Conservation (phyloP, 1,140 invertebrate genomes). For the Aphaenogaster floridana region DNA sequence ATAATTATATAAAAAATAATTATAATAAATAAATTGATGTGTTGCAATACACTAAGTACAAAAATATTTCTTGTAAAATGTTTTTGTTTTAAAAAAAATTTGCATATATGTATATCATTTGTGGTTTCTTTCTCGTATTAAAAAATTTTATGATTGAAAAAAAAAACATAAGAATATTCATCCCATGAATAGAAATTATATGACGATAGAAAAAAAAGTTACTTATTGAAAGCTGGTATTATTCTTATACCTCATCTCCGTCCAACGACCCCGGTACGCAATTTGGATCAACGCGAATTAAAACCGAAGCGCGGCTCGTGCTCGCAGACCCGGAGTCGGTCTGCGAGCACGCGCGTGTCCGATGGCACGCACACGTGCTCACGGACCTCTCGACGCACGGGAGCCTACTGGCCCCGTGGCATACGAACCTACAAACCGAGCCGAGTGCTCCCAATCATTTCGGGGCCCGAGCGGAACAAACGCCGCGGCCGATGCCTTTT, state of each 20-base stretch:
- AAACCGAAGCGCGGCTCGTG: slow-evolving; percentile 41
- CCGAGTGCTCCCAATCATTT: slow-evolving; percentile 64
- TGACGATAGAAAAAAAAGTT: neutral
- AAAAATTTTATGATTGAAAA: neutral
- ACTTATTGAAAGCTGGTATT: neutral
- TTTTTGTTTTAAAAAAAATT: neutral
- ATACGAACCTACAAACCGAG: slow-evolving; percentile 80
- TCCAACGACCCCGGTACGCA: neutral
- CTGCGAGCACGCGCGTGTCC: slow-evolving; percentile 31
- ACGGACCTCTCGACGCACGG: slow-evolving; percentile 26
- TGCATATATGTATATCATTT: neutral
- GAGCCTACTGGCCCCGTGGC: slow-evolving; percentile 80
- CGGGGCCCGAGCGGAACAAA: slow-evolving; percentile 56
- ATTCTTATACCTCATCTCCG: neutral
- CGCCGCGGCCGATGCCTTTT: slow-evolving; percentile 30
- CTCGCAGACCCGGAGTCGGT: neutral
- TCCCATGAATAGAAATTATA: neutral
- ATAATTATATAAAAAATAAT: neutral
- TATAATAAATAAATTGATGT: neutral
- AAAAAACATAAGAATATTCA: neutral
- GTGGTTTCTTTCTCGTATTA: neutral
- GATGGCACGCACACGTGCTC: slow-evolving; percentile 24
- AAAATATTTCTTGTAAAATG: neutral
- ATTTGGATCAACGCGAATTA: slow-evolving; percentile 46
- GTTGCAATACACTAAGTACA: neutral